These are phyloP conservation scores for Temnothorax nylanderi DNA, from an alignment of 1,140 invertebrate species.

Conservation along the genomic window DNA sequence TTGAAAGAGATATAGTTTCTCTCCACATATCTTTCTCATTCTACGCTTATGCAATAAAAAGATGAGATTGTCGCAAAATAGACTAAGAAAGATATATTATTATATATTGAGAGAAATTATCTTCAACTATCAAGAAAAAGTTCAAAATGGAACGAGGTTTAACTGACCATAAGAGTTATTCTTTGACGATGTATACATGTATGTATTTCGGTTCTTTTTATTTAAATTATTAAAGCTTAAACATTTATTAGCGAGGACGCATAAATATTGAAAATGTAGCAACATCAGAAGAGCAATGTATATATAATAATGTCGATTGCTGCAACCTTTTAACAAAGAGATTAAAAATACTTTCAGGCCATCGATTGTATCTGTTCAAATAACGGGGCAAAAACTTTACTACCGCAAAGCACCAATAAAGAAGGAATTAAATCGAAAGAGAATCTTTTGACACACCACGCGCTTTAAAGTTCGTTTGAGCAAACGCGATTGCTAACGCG, in stretches of 20 bases:
- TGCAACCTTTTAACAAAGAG: not conserved
- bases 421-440: constrained; percentile 32
- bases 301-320: not conserved
- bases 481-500: constrained; percentile 4
- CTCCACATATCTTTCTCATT: not conserved
- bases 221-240: not conserved
- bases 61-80: not conserved
- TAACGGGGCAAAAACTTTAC: not conserved
- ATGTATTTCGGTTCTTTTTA: not conserved
- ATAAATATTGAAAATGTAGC: not conserved
- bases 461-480: constrained; percentile 7
- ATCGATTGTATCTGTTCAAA: constrained; percentile 15
- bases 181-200: not conserved
- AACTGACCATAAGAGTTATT: too few relatives aligned
- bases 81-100: not conserved
- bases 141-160: not conserved
- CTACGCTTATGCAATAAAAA: not conserved
- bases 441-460: constrained; percentile 4
- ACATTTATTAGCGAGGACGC: not conserved
- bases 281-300: not conserved
- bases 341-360: not conserved
- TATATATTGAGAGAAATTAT: not conserved
- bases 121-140: not conserved
- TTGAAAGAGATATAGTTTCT: not conserved
- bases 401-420: not conserved